phyloP scores from a whole-genome alignment of 2,888 invertebrate species.

The Blastobasis adustella region DNA sequence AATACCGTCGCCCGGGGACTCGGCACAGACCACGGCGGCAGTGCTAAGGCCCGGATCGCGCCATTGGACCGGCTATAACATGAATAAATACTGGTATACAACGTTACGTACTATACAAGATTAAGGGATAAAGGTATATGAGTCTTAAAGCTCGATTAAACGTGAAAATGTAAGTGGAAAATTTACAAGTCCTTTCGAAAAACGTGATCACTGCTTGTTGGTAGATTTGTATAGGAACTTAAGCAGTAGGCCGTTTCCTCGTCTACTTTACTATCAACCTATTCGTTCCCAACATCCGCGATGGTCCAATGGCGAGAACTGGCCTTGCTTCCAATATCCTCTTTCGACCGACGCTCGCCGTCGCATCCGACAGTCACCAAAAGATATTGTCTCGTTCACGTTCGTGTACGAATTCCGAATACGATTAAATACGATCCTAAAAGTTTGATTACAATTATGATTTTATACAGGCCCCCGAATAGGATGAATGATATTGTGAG shows the following conservation, averaged over 20 bases:
- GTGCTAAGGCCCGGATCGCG: neutral
- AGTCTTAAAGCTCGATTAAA: too few relatives aligned
- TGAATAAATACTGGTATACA: too few relatives aligned
- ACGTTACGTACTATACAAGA: too few relatives aligned
- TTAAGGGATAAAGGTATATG: too few relatives aligned
- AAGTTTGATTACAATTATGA: constrained; percentile 16
- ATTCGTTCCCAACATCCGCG: constrained; percentile 13
- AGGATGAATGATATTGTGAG: constrained; percentile 15
- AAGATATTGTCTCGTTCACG: constrained; percentile 26
- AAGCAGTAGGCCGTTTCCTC: constrained; percentile 5
- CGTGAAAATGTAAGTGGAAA: too few relatives aligned
- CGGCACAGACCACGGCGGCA: constrained; percentile 21
- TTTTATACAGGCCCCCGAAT: constrained; percentile 17
- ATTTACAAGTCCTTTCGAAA: too few relatives aligned
- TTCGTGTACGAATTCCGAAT: constrained; percentile 43
- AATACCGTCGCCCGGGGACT: constrained; percentile 10
- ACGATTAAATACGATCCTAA: neutral
- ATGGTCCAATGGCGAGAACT: constrained; percentile 30
- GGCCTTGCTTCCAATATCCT: constrained; percentile 20
- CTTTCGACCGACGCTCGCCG: constrained; percentile 19
- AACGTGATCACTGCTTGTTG: too few relatives aligned
- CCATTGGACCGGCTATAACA: too few relatives aligned
- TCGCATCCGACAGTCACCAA: constrained; percentile 50
- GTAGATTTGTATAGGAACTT: too few relatives aligned
- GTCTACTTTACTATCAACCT: neutral